These are phyloP conservation scores for Chesias legatella DNA, from an alignment of 2,888 invertebrate species.

Conservation along the genomic window DNA sequence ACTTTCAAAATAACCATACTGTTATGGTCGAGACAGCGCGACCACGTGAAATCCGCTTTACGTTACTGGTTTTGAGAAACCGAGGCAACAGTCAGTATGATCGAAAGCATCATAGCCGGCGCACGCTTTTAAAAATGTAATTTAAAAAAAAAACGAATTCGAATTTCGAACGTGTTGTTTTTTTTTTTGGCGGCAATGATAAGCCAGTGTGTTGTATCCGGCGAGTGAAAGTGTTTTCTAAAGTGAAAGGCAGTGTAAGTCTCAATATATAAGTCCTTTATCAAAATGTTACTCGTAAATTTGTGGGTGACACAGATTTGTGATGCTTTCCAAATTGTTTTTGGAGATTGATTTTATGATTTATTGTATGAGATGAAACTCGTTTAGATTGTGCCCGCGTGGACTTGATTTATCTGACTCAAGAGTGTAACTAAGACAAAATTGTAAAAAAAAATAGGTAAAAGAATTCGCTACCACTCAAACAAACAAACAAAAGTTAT, in stretches of 20 bases:
- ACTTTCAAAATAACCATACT: slow-evolving; percentile 41
- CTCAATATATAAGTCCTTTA: slow-evolving; percentile 37
- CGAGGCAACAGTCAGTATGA: slow-evolving; percentile 48
- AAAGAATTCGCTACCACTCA: too few species aligned
- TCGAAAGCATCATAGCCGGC: slow-evolving; percentile 36
- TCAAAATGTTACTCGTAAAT: slow-evolving; percentile 30
- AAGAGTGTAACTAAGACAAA: too few species aligned
- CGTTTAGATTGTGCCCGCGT: too few species aligned
- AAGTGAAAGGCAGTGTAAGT: slow-evolving; percentile 72
- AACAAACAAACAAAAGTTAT: too few species aligned
- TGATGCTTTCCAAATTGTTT: slow-evolving; percentile 18
- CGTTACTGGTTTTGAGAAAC: slow-evolving; percentile 62
- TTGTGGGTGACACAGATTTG: slow-evolving; percentile 25
- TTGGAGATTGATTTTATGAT: slow-evolving; percentile 1
- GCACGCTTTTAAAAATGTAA: slow-evolving; percentile 35
- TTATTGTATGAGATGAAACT: background rate
- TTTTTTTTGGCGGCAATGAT: slow-evolving; percentile 19
- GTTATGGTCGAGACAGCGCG: slow-evolving; percentile 54
- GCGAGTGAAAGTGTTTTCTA: slow-evolving; percentile 69
- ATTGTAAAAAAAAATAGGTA: too few species aligned
- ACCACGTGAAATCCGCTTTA: slow-evolving; percentile 46
- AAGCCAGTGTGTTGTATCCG: slow-evolving; percentile 24
- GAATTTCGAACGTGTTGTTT: slow-evolving; percentile 28
- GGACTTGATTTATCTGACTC: too few species aligned
- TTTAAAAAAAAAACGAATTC: slow-evolving; percentile 31